Conservation (phyloP, 2,888 invertebrate genomes). For the Crematogaster levior region DNA sequence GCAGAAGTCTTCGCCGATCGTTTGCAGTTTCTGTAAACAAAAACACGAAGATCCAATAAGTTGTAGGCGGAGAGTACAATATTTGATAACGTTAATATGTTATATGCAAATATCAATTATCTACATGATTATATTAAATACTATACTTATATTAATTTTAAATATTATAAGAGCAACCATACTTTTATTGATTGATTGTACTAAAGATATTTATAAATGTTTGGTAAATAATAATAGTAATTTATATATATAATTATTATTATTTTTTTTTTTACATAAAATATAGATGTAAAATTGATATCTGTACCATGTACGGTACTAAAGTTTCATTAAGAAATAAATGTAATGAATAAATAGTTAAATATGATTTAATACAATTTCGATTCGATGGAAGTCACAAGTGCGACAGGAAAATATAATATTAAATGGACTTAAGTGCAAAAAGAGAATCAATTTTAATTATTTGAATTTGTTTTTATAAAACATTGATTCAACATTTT, state of each 20-base stretch:
- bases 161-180: background rate
- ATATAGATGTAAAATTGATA: background rate
- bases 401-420: background rate
- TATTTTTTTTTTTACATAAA: too few relatives aligned
- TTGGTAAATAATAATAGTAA: background rate
- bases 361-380: conserved; percentile 22
- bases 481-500: background rate
- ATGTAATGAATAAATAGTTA: background rate
- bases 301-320: background rate
- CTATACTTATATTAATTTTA: too few relatives aligned
- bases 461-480: background rate
- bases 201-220: background rate
- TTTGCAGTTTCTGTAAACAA: conserved; percentile 91
- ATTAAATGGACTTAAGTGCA: background rate
- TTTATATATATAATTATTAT: too few relatives aligned
- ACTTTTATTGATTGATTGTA: background rate
- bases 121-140: background rate
- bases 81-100: background rate
- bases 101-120: background rate
- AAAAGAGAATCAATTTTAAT: background rate
- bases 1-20: conserved; percentile 98
- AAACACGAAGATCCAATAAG: background rate
- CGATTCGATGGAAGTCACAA: background rate
- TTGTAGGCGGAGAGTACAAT: background rate
- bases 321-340: conserved; percentile 18